These are phyloP conservation scores for Tachysurus fulvidraco DNA, from an alignment of 2,113 vertebrate species.

Conservation along the genomic window DNA sequence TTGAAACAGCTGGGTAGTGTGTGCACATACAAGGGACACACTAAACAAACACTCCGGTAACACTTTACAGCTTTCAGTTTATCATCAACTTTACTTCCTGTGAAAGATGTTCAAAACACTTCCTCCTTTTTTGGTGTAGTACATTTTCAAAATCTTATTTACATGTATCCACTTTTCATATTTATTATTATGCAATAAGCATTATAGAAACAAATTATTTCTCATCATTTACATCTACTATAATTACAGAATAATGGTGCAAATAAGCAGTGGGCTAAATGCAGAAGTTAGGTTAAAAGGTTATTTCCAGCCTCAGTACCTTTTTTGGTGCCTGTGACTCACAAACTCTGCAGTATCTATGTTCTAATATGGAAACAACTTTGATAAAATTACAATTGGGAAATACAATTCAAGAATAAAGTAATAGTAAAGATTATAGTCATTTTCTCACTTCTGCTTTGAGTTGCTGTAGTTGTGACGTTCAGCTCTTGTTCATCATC, in stretches of 20 bases:
- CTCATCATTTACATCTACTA: background rate
- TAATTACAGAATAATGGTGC: background rate
- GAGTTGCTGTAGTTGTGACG: background rate
- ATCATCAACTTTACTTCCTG: slow-evolving; percentile 30
- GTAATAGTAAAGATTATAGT: background rate
- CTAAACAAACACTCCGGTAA: slow-evolving; percentile 28
- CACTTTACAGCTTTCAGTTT: slow-evolving; percentile 20
- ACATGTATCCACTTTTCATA: background rate
- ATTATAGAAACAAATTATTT: background rate
- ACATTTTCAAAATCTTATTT: background rate
- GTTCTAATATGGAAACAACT: background rate
- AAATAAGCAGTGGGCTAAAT: background rate
- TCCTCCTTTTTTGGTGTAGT: background rate
- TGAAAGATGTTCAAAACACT: slow-evolving; percentile 23
- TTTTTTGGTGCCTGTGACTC: background rate
- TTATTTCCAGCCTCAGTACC: background rate
- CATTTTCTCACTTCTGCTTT: background rate
- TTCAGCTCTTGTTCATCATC: background rate
- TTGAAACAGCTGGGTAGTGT: slow-evolving; percentile 39
- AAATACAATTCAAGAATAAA: background rate
- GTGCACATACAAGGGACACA: slow-evolving; percentile 13
- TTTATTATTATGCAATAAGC: background rate
- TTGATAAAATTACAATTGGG: background rate
- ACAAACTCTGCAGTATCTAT: background rate
- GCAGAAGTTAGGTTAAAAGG: background rate